Evolutionary conservation across 2,797 vertebrate species (phyloP).

Genomic region (Ctenochaetus hawaiiensis): DNA sequence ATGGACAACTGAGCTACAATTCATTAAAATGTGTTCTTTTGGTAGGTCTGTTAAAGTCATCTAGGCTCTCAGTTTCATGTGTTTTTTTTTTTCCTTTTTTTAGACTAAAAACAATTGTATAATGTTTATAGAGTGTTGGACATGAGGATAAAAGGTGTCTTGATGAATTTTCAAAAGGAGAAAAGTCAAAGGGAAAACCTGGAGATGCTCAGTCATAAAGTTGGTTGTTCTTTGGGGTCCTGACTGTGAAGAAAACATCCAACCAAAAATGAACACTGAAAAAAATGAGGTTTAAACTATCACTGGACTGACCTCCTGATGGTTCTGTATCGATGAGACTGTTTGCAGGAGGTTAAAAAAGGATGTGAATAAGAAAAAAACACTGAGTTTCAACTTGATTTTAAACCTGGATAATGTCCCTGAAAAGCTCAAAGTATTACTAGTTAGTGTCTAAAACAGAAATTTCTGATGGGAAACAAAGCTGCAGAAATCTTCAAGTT

Average conservation of each 20-base stretch:
- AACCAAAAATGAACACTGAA: too few species aligned
- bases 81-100: not conserved
- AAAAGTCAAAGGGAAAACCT: too few species aligned
- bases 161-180: not conserved
- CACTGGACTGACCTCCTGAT: not conserved
- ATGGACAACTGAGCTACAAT: too few species aligned
- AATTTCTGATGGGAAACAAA: constrained; percentile 46
- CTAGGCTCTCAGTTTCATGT: not conserved
- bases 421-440: constrained; percentile 7
- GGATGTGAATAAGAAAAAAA: not conserved
- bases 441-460: constrained; percentile 4
- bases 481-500: constrained; percentile 8
- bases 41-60: not conserved
- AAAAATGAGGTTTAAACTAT: not conserved
- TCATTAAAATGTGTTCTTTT: too few species aligned
- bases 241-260: too few species aligned
- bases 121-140: too few species aligned
- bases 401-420: constrained; percentile 1
- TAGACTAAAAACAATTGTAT: too few species aligned
- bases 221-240: too few species aligned
- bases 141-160: not conserved
- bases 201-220: too few species aligned
- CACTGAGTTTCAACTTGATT: not conserved
- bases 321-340: not conserved
- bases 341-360: too few species aligned